A percentile compares a stretch with the other conserved stretches of the same genome.
Evolutionary conservation across 2,797 vertebrate species (phyloP).

Genomic region (Centropyge bicolor): DNA sequence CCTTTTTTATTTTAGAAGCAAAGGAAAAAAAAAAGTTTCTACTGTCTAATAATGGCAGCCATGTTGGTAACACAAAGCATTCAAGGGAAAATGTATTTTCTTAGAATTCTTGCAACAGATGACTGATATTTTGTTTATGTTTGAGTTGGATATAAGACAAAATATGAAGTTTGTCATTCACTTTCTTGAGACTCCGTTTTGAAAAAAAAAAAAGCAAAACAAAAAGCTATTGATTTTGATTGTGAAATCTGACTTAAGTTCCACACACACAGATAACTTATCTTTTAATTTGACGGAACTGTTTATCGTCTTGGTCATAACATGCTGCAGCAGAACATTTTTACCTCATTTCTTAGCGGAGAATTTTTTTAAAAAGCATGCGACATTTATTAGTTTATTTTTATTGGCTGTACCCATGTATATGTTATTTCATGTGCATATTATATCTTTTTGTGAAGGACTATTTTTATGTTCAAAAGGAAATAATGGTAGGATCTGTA

Average conservation of each 20-base stretch:
- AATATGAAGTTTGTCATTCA: conserved; percentile 47
- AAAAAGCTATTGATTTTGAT: conserved; percentile 50
- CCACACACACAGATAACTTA: conserved; percentile 53
- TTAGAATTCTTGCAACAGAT: conserved; percentile 65
- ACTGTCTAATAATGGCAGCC: conserved; percentile 81
- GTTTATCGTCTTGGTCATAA: conserved; percentile 56
- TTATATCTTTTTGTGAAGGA: conserved; percentile 83
- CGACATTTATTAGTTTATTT: conserved; percentile 68
- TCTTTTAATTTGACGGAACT: conserved; percentile 61
- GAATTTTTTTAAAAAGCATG: conserved; percentile 61
- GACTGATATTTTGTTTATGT: conserved; percentile 66
- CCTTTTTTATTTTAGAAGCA: conserved; percentile 80
- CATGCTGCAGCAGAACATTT: conserved; percentile 68
- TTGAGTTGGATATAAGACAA: conserved; percentile 54
- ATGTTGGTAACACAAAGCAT: conserved; percentile 81
- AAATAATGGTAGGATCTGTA: conserved; percentile 78
- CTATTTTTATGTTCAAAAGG: conserved; percentile 77
- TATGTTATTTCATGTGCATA: conserved; percentile 81
- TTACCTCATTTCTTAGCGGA: conserved; percentile 79
- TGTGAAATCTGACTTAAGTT: conserved; percentile 45
- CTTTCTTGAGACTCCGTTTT: conserved; percentile 39
- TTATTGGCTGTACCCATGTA: conserved; percentile 71
- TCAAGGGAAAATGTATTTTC: conserved; percentile 77
- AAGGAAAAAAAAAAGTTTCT: conserved; percentile 67
- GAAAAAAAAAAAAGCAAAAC: not conserved